phyloP scores from a whole-genome alignment of 2,888 invertebrate genomes.

The Lochmaea crataegi region DNA sequence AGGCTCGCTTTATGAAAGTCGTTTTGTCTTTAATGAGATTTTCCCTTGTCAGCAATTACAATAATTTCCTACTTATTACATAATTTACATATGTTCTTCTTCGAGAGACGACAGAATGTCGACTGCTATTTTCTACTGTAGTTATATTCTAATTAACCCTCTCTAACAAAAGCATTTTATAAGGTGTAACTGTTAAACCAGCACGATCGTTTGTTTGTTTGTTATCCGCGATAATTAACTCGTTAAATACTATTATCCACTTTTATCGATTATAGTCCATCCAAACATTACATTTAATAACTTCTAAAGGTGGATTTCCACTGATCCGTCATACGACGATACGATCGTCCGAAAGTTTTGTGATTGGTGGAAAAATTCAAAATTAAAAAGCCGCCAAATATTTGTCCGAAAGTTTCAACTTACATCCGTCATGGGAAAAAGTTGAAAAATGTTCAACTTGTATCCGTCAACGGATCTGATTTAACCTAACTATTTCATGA shows the following conservation, averaged over 20 bases:
- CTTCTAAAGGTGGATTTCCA: too few species aligned
- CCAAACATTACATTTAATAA: too few species aligned
- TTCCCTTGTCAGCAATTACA: conserved; percentile 58
- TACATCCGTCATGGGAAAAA: too few species aligned
- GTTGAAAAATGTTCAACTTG: too few species aligned
- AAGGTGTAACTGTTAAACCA: background rate
- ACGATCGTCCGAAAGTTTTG: too few species aligned
- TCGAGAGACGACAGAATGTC: conserved; percentile 30
- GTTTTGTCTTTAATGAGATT: conserved; percentile 59
- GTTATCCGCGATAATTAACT: background rate
- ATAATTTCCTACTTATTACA: conserved; percentile 59
- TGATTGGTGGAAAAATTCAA: too few species aligned
- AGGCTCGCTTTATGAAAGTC: conserved; percentile 55
- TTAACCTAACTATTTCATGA: too few species aligned
- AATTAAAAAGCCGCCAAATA: too few species aligned
- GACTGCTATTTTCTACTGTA: conserved; percentile 25
- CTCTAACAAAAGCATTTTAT: conserved; percentile 4
- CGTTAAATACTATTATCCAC: background rate
- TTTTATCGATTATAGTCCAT: too few species aligned
- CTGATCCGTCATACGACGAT: too few species aligned
- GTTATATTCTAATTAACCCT: conserved; percentile 22
- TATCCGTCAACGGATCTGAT: too few species aligned
- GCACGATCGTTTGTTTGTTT: background rate
- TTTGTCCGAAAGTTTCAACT: too few species aligned
- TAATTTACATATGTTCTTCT: conserved; percentile 59